These are phyloP conservation scores for Gephyroberyx darwinii DNA, from an alignment of 2,797 vertebrate genomes.

Conservation along the genomic window DNA sequence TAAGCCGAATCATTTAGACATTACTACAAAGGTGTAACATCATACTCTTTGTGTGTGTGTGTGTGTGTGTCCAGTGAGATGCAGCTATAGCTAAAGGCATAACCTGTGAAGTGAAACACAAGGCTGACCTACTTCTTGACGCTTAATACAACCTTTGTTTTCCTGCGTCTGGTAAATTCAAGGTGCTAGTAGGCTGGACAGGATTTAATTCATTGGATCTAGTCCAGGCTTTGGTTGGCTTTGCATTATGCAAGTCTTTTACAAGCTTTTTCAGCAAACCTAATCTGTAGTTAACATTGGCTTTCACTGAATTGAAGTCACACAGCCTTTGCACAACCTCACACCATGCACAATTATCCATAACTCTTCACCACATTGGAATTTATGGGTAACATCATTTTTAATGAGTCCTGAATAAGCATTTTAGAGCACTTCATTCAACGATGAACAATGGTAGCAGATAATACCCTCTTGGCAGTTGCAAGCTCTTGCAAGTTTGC, in stretches of 20 bases:
- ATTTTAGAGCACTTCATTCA: slow-evolving; percentile 18
- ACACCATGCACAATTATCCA: neutral
- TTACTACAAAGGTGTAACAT: slow-evolving; percentile 62
- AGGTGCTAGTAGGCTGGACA: neutral
- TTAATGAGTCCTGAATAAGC: slow-evolving; percentile 29
- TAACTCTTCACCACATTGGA: neutral
- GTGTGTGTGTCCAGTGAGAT: slow-evolving; percentile 47
- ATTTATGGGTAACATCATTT: slow-evolving; percentile 11
- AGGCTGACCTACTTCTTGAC: slow-evolving; percentile 8
- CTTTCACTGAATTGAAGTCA: slow-evolving; percentile 10
- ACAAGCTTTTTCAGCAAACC: neutral
- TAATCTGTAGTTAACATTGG: slow-evolving; percentile 9
- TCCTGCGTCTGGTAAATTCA: neutral
- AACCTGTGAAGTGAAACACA: slow-evolving; percentile 44
- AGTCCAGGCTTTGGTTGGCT: neutral
- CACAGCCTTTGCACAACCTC: slow-evolving; percentile 7
- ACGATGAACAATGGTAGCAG: slow-evolving; percentile 4
- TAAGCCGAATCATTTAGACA: slow-evolving; percentile 63
- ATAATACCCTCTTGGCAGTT: neutral
- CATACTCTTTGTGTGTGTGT: slow-evolving; percentile 42
- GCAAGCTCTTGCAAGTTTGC: neutral
- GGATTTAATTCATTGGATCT: neutral
- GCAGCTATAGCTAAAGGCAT: slow-evolving; percentile 39
- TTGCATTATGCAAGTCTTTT: neutral
- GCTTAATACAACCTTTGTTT: slow-evolving; percentile 27